Percentiles rank a stretch among this genome's conserved stretches.
These are phyloP conservation scores for Hypena proboscidalis DNA, from an alignment of 2,888 invertebrate species.

Conservation along the genomic window DNA sequence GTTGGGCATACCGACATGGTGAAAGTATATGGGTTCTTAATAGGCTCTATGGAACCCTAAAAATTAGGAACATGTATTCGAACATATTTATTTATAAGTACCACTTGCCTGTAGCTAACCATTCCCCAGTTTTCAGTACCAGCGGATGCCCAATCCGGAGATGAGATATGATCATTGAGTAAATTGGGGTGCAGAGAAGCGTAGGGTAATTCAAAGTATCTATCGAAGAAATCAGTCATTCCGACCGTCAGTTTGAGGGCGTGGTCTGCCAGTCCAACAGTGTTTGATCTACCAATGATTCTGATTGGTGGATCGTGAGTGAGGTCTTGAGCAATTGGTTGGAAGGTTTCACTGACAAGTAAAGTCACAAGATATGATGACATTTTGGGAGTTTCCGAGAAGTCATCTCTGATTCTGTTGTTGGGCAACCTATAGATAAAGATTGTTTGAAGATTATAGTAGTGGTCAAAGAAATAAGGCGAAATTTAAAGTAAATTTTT, in stretches of 20 bases:
- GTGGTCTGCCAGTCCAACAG: conserved; percentile 61
- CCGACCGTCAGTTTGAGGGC: conserved; percentile 65
- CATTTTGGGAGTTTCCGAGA: conserved; percentile 87
- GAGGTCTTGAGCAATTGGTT: conserved; percentile 66
- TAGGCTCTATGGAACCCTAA: no score
- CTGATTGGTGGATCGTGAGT: conserved; percentile 67
- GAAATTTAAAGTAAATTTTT: conserved; percentile 1
- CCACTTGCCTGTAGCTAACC: conserved; percentile 76
- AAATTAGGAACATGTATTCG: no score
- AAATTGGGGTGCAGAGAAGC: conserved; percentile 62
- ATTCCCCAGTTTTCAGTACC: conserved; percentile 82
- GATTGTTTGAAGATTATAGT: not conserved
- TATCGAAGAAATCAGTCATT: conserved; percentile 69
- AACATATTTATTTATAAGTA: no score
- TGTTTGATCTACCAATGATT: conserved; percentile 76
- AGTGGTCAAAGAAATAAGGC: not conserved
- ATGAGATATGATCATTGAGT: conserved; percentile 73
- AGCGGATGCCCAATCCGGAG: conserved; percentile 81
- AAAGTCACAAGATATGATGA: conserved; percentile 95
- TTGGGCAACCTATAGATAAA: conserved; percentile 50
- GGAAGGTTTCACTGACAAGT: conserved; percentile 86
- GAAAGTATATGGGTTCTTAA: no score
- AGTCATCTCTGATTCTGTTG: conserved; percentile 62
- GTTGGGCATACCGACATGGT: no score
- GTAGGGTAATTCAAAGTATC: conserved; percentile 72